Base-by-base conservation (phyloP, 2,888 invertebrate genomes). In the Dione juno region DNA sequence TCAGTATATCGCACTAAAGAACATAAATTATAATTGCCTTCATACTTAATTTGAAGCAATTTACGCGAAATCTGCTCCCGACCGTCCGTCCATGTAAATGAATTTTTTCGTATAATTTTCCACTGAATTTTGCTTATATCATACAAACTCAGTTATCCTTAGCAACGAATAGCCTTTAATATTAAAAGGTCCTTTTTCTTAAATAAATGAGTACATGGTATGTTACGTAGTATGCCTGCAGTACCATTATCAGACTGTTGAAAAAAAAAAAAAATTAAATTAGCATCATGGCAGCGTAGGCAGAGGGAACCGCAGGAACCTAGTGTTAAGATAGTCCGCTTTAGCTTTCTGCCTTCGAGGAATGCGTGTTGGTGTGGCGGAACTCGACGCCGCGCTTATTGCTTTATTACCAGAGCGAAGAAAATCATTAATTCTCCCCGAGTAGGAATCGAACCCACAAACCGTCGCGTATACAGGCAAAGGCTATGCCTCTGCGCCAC, bases 51-150 rank as follows among this genome's bases (percentile, higher is more conserved):
- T 45, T 45, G 28, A 61, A 11, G 13, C 7, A 28, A 28, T 28
- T 28, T 43, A n/a, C 21, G n/a, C 21, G 28, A 53, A 53, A 14
- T 58, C 13, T 19, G 13, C n/a, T 61, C 43, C 28, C 28, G n/a
- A 40, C 50, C 19, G 28, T n/a, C n/a, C 35, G 61, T 45, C 61
- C n/a, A n/a, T 6, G 10, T 16, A 16, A 35, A 45, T 3, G 28
- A 28, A 45, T 28, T 5, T 28, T 28, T 28, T 28, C 5, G 28
- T 45, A 6, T 45, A n/a, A 61, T 16, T 61, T 28, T 35, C 16
- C 28, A 45, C 28, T 61, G 35, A 45, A 61, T 8, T 45, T 61
- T 61, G 16, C 43, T 61, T 61, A 45, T 28, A 61, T 61, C n/a
- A 61, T 45, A 45, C 11, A 45, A 61, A 45, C 28, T 61, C 2